Conservation (phyloP, 2,888 invertebrate species). For the Philereme transversata region DNA sequence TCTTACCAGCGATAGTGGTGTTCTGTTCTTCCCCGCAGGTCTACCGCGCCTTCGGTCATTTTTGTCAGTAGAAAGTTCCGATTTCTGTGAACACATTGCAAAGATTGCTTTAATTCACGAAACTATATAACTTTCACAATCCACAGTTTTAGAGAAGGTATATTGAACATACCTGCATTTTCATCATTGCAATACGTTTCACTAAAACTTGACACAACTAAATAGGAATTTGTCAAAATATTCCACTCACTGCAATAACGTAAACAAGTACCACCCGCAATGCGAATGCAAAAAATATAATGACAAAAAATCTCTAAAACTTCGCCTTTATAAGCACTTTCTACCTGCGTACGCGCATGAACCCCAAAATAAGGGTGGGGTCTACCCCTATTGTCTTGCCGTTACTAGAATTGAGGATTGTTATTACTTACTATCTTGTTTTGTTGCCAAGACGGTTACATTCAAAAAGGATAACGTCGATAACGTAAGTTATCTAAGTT, state of each 20-base stretch:
- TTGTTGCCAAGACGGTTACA: conserved; percentile 2
- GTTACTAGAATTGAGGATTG: conserved; percentile 21
- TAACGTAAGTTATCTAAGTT: background rate
- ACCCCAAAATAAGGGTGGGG: conserved; percentile 31
- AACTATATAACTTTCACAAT: background rate
- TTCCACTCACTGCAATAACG: conserved; percentile 14
- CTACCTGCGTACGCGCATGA: conserved; percentile 34
- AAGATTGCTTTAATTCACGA: background rate
- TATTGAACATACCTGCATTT: conserved; percentile 13
- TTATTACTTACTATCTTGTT: conserved; percentile 15
- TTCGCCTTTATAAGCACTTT: conserved; percentile 21
- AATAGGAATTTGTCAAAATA: conserved; percentile 12
- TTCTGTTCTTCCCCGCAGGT: conserved; percentile 53
- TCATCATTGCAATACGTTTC: conserved; percentile 12
- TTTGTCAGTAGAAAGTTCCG: conserved; percentile 23
- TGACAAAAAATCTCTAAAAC: conserved; percentile 23
- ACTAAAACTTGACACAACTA: background rate
- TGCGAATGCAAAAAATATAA: conserved; percentile 21
- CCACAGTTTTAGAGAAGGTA: background rate
- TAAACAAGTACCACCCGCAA: conserved; percentile 14
- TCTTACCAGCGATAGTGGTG: conserved; percentile 52
- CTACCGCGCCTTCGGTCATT: conserved; percentile 48
- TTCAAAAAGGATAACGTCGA: background rate
- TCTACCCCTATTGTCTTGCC: conserved; percentile 29
- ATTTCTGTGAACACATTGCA: conserved; percentile 20